phyloP scores from a whole-genome alignment of 2,797 vertebrate species.

The Danio aesculapii region DNA sequence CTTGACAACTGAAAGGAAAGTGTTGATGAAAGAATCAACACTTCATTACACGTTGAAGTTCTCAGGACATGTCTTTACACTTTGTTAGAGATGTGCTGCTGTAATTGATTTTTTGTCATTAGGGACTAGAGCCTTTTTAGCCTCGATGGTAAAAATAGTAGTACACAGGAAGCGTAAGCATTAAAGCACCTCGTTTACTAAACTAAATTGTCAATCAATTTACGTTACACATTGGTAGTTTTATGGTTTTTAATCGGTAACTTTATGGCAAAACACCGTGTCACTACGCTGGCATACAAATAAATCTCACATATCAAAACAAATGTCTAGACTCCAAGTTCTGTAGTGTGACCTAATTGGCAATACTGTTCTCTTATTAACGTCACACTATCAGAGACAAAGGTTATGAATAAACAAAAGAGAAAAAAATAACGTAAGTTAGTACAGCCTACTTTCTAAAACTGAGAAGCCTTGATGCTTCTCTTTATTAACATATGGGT shows the following conservation, averaged over 20 bases:
- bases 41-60: too few species aligned
- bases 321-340: background rate
- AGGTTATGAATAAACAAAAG: too few species aligned
- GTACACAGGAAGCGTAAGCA: background rate
- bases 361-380: background rate
- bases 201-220: too few species aligned
- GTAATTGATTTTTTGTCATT: background rate
- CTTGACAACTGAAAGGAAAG: too few species aligned
- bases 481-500: background rate
- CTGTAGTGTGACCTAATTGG: background rate
- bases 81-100: too few species aligned
- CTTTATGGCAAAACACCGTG: background rate
- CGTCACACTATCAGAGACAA: background rate
- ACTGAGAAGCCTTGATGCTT: background rate
- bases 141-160: background rate
- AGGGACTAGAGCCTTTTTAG: background rate
- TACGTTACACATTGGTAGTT: background rate
- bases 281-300: background rate
- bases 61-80: too few species aligned
- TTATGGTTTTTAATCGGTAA: background rate
- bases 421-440: background rate
- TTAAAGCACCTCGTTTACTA: background rate
- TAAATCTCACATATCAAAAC: background rate
- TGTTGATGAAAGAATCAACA: too few species aligned
- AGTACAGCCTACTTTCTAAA: background rate